phyloP scores from a whole-genome alignment of 1,140 invertebrate species.

The Rhyzopertha dominica region DNA sequence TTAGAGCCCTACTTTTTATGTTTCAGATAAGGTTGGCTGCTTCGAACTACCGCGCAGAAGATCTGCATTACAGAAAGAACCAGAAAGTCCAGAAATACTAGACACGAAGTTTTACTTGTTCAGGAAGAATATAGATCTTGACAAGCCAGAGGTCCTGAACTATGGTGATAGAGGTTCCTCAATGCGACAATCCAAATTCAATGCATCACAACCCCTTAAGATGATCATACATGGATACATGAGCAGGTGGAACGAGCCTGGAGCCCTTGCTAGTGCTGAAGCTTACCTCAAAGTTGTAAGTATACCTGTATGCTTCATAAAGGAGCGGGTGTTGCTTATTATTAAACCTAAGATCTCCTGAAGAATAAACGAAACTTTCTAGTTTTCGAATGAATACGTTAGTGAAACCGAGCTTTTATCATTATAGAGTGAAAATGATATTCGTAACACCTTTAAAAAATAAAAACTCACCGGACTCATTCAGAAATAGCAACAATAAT shows the following conservation, averaged over 20 bases:
- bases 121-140: conserved; percentile 42
- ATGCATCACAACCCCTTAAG: conserved; percentile 49
- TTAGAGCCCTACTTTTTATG: no score
- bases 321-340: not conserved
- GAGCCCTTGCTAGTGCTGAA: conserved; percentile 29
- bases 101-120: conserved; percentile 57
- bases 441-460: no score
- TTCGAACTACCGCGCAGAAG: conserved; percentile 41
- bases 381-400: conserved; percentile 9
- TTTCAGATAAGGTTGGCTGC: conserved; percentile 41
- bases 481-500: no score
- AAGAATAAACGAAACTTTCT: not conserved
- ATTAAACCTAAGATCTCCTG: conserved; percentile 46
- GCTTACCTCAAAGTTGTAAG: conserved; percentile 43
- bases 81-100: conserved; percentile 37
- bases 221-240: conserved; percentile 56
- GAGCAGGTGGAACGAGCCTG: conserved; percentile 41
- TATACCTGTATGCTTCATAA: conserved; percentile 1
- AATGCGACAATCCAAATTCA: conserved; percentile 51
- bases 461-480: no score
- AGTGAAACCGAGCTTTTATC: no score
- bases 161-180: conserved; percentile 47
- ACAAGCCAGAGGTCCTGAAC: conserved; percentile 39
- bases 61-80: conserved; percentile 39
- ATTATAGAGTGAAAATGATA: no score